phyloP scores from a whole-genome alignment of 2,113 vertebrate genomes.

The Protomyctophum bolini region DNA sequence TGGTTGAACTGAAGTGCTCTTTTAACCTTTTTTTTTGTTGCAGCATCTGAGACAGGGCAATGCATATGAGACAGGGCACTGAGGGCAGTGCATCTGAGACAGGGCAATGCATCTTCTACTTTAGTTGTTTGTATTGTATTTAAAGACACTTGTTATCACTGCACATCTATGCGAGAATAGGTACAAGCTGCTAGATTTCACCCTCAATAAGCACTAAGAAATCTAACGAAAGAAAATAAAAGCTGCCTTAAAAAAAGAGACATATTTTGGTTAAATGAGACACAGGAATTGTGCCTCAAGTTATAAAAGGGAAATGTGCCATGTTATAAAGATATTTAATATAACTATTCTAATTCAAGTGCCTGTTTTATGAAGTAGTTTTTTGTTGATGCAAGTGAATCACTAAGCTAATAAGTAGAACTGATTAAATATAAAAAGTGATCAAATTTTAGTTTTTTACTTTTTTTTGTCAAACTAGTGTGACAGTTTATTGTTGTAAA shows the following conservation, averaged over 20 bases:
- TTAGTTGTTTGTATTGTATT: background rate
- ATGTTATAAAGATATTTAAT: background rate
- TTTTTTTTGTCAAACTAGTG: background rate
- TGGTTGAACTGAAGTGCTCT: no score
- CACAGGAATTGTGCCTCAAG: background rate
- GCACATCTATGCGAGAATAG: background rate
- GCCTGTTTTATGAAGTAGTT: slow-evolving; percentile 34
- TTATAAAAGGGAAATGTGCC: slow-evolving; percentile 48
- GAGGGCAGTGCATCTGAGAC: background rate
- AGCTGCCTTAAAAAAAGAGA: background rate
- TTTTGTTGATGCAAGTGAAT: slow-evolving; percentile 17
- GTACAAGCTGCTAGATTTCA: no score
- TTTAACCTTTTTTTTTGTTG: background rate
- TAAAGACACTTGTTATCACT: background rate
- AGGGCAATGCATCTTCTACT: background rate
- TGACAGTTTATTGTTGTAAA: background rate
- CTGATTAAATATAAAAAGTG: slow-evolving; percentile 8
- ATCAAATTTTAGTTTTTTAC: slow-evolving; percentile 21
- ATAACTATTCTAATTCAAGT: slow-evolving; percentile 28
- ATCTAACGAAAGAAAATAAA: background rate
- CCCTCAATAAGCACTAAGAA: no score
- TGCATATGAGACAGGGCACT: background rate
- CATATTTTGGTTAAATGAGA: slow-evolving; percentile 3
- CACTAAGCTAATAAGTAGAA: slow-evolving; percentile 19
- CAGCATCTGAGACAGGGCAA: background rate